phyloP scores from a whole-genome alignment of 2,113 vertebrate species.

The Raja brachyura region DNA sequence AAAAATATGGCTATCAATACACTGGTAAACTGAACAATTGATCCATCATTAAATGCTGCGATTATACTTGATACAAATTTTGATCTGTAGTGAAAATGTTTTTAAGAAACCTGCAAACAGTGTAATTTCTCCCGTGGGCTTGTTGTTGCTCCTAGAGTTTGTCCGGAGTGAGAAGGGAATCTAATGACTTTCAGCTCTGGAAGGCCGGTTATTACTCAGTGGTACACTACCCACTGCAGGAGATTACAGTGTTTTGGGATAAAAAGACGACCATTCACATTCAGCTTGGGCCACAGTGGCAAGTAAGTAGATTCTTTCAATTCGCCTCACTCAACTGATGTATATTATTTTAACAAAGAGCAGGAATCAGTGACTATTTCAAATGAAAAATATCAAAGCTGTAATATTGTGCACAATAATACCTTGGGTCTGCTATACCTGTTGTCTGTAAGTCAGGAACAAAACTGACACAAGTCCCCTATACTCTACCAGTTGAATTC shows the following conservation, averaged over 20 bases:
- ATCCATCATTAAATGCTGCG: background rate
- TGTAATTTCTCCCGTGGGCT: background rate
- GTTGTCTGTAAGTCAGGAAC: too few species aligned
- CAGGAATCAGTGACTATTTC: background rate
- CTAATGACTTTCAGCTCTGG: conserved; percentile 80
- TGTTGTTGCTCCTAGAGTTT: conserved; percentile 51
- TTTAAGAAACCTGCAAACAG: background rate
- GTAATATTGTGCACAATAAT: too few species aligned
- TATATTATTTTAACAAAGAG: background rate
- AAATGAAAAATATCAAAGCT: background rate
- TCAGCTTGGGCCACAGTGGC: conserved; percentile 87
- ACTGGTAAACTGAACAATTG: background rate
- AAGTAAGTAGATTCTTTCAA: conserved; percentile 59
- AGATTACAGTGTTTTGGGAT: conserved; percentile 91
- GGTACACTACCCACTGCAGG: conserved; percentile 78
- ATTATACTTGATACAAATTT: background rate
- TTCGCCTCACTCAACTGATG: background rate
- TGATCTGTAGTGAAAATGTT: background rate
- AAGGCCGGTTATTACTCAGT: conserved; percentile 84
- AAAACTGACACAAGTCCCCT: too few species aligned
- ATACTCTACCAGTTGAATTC: too few species aligned
- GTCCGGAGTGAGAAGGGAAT: conserved; percentile 62
- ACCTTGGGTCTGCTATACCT: too few species aligned
- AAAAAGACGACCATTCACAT: conserved; percentile 90
- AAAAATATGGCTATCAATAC: background rate